Conservation (phyloP, 2,888 invertebrate species). For the Pristionchus arcanus region DNA sequence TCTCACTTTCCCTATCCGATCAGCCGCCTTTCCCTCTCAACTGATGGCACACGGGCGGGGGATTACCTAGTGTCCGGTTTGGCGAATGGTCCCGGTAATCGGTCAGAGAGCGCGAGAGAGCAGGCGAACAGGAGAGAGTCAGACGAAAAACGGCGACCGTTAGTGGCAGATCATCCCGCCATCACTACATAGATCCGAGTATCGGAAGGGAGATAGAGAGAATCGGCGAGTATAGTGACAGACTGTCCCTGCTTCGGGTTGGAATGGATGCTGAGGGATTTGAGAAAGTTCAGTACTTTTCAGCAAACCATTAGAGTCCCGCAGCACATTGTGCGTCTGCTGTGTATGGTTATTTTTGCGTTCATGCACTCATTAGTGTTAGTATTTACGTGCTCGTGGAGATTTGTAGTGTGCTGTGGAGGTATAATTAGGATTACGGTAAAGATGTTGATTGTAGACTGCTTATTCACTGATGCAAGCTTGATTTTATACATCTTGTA, state of each 20-base stretch:
- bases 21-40: constrained; percentile 6
- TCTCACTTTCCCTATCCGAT: neutral
- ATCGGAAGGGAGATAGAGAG: neutral
- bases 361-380: too few species aligned
- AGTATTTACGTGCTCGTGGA: too few species aligned
- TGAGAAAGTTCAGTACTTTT: too few species aligned
- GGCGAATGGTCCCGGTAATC: neutral
- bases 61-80: constrained; percentile 49
- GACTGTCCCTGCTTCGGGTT: neutral
- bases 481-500: too few species aligned
- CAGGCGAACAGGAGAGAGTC: neutral
- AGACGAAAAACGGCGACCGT: neutral
- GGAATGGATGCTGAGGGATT: too few species aligned
- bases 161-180: constrained; percentile 17
- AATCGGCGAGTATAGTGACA: neutral
- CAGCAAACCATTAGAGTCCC: too few species aligned
- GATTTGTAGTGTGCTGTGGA: too few species aligned
- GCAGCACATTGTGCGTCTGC: too few species aligned
- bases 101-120: neutral
- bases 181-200: neutral
- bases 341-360: too few species aligned
- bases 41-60: neutral
- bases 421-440: too few species aligned
- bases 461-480: too few species aligned
- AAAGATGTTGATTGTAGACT: too few species aligned